Evolutionary conservation across 2,113 vertebrate genomes (phyloP).

Genomic region (Cavia porcellus): DNA sequence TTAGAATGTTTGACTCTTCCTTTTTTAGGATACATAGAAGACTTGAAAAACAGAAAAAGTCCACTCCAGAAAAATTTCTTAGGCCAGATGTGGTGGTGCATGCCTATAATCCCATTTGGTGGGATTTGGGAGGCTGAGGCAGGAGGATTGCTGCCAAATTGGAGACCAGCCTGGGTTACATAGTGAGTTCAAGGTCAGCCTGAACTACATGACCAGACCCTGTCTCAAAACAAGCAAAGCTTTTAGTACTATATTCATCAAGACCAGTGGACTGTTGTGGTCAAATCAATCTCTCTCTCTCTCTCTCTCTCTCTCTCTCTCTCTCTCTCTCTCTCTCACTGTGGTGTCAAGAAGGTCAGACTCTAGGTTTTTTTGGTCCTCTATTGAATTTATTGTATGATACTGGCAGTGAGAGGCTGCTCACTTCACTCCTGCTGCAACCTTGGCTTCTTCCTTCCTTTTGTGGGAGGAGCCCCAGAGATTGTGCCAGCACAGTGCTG

Average conservation of each 20-base stretch:
- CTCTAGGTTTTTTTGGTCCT: not conserved
- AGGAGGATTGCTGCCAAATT: not conserved
- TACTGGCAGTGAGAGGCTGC: not conserved
- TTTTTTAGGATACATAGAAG: not conserved
- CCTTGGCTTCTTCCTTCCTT: slow-evolving; percentile 6
- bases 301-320: not conserved
- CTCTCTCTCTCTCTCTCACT: not conserved
- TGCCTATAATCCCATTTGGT: not conserved
- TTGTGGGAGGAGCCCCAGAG: slow-evolving; percentile 44
- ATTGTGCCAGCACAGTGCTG: slow-evolving; percentile 28
- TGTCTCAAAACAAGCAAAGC: not conserved
- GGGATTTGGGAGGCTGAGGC: not conserved
- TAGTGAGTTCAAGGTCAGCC: too few species aligned
- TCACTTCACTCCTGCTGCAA: not conserved
- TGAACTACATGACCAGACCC: not conserved
- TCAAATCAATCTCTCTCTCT: not conserved
- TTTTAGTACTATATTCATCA: not conserved
- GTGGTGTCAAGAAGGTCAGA: not conserved
- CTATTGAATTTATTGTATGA: slow-evolving; percentile 15
- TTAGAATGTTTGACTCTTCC: slow-evolving; percentile 22
- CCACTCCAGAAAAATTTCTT: not conserved
- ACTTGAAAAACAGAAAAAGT: not conserved
- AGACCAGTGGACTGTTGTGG: not conserved
- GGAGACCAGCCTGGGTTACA: too few species aligned
- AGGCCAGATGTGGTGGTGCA: not conserved